These are phyloP conservation scores for Baryphthengus martii DNA, from an alignment of 2,113 vertebrate genomes.

Conservation along the genomic window DNA sequence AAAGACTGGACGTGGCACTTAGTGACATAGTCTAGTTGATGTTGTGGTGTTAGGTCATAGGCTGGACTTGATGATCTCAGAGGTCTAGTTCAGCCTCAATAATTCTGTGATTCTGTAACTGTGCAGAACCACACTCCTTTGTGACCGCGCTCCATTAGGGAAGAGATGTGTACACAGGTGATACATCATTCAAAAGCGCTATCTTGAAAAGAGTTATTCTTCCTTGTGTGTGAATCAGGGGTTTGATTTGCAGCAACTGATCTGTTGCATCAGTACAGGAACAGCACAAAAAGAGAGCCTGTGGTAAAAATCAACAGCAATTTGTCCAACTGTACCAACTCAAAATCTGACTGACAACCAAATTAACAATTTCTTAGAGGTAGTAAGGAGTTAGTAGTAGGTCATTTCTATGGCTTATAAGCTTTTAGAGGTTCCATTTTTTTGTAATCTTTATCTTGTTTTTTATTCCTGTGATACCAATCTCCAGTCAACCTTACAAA, in stretches of 20 bases:
- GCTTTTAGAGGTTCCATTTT: not conserved
- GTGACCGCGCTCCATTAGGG: not conserved
- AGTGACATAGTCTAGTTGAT: no score
- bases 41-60: no score
- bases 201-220: not conserved
- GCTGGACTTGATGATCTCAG: no score
- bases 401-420: not conserved
- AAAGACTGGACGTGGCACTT: no score
- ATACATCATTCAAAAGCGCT: not conserved
- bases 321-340: not conserved
- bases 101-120: no score
- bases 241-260: not conserved
- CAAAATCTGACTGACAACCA: not conserved
- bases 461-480: not conserved
- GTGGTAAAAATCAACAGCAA: not conserved
- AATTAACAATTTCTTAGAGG: not conserved
- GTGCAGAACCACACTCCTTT: not conserved
- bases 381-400: not conserved
- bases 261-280: not conserved
- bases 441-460: not conserved
- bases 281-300: not conserved
- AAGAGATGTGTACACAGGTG: not conserved
- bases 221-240: not conserved
- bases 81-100: no score
- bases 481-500: not conserved